Base-by-base conservation (phyloP, 2,113 vertebrate genomes). In the Bufo bufo region DNA sequence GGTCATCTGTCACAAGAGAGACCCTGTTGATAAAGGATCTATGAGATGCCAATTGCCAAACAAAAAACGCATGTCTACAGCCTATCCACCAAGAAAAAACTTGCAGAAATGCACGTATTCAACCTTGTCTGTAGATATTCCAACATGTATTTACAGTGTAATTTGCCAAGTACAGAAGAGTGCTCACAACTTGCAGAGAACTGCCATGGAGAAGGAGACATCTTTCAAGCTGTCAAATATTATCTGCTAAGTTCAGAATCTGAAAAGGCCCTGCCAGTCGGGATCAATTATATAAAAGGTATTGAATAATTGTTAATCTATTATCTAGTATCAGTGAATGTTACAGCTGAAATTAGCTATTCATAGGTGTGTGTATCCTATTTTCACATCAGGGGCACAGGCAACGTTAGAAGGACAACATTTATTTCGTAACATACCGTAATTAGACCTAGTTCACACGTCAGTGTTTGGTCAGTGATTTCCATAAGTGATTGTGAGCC, bases 251-350 rank as follows among this genome's bases (percentile, higher is more conserved):
- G 97, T 91, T 74, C 93, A 65, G 97, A 98, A 89, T 97, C 98
- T 5, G 97, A 99, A 87, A 96, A 93, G 33, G 98, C 97, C 61
- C 97, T 99, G 19, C 92, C 93, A 58, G 82, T 99, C 43, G 98
- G 98, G 19, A 95, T 99, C 87, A 89, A 92, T 2, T 95, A 96
- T 61, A 92, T 99, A 20, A 99, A 98, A 97, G 97, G 98, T 99
- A 94, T 17, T 90, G 14, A 16, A 10, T 89, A 80, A 78, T 4
- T 52, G 43, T 16, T 85, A 85, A 20, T 13, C 85, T 54, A 58
- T 56, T 77, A 52, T 1, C 71, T 80, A 12, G 80, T 45, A 5
- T 54, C 12, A 85, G 45, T 59, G 6, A 7, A 80, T 58, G 23
- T 58, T 11, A 43, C 23, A 13, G 52, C 23, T 80, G 12, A 17